These are phyloP conservation scores for Drosophila aldrichi DNA, from an alignment of 2,888 invertebrate species.

Conservation along the genomic window DNA sequence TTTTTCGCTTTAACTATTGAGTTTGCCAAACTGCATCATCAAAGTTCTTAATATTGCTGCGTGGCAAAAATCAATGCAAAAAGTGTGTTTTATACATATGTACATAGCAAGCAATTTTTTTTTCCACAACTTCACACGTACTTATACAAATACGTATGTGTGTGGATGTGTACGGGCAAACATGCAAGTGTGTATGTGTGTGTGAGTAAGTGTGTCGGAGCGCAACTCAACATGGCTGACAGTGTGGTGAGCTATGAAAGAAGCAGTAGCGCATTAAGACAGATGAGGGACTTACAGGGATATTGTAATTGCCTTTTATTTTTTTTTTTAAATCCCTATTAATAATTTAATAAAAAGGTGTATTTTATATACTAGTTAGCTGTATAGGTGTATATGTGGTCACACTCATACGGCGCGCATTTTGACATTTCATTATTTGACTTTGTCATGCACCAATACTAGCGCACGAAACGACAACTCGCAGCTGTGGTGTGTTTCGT, in stretches of 20 bases:
- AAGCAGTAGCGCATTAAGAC: constrained; percentile 33
- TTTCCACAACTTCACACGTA: constrained; percentile 41
- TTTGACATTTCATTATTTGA: constrained; percentile 61
- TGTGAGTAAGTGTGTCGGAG: constrained; percentile 70
- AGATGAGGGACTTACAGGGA: background rate
- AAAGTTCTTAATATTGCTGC: constrained; percentile 39
- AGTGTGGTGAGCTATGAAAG: constrained; percentile 58
- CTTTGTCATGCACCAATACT: constrained; percentile 61
- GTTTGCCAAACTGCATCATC: constrained; percentile 11
- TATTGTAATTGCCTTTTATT: background rate
- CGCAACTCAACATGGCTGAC: constrained; percentile 79
- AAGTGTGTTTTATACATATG: constrained; percentile 39
- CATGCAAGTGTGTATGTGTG: constrained; percentile 35
- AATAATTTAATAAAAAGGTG: background rate
- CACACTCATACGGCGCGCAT: constrained; percentile 55
- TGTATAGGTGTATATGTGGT: constrained; percentile 14
- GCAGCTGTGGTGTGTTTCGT: constrained; percentile 49
- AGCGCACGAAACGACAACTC: constrained; percentile 18
- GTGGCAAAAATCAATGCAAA: constrained; percentile 68
- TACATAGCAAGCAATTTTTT: constrained; percentile 35
- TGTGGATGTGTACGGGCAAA: constrained; percentile 35
- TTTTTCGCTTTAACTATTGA: background rate
- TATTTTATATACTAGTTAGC: background rate
- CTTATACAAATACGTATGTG: constrained; percentile 17
- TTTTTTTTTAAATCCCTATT: background rate